Conservation (phyloP, 2,888 invertebrate species). For the Aporophyla nigra region DNA sequence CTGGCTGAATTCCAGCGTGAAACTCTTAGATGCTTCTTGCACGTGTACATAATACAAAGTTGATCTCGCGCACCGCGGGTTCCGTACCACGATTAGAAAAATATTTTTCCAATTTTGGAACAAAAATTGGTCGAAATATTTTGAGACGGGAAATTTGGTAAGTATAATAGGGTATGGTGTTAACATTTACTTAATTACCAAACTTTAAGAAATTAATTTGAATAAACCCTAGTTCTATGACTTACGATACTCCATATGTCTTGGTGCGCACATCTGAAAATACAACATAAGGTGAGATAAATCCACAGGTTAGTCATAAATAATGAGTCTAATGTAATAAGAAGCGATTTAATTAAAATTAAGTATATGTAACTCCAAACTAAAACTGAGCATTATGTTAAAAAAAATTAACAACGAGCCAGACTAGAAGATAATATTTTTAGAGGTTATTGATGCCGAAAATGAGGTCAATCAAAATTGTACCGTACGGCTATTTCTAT, state of each 20-base stretch:
- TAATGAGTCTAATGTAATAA: too few relatives aligned
- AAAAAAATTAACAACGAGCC: too few relatives aligned
- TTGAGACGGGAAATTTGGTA: too few relatives aligned
- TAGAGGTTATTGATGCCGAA: background rate
- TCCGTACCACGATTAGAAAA: background rate
- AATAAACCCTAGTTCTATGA: background rate
- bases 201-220: background rate
- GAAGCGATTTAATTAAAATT: background rate
- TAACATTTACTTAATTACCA: background rate
- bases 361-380: background rate
- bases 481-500: too few relatives aligned
- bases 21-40: background rate
- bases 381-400: too few relatives aligned
- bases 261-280: conserved; percentile 59
- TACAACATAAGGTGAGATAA: background rate
- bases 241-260: conserved; percentile 17
- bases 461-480: too few relatives aligned
- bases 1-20: too few relatives aligned
- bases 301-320: too few relatives aligned
- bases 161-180: too few relatives aligned
- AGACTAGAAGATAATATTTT: background rate
- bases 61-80: background rate
- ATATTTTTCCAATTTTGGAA: too few relatives aligned
- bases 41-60: background rate
- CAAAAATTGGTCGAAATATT: too few relatives aligned